These are phyloP conservation scores for Leuciscus waleckii DNA, from an alignment of 2,797 vertebrate species.

Conservation along the genomic window DNA sequence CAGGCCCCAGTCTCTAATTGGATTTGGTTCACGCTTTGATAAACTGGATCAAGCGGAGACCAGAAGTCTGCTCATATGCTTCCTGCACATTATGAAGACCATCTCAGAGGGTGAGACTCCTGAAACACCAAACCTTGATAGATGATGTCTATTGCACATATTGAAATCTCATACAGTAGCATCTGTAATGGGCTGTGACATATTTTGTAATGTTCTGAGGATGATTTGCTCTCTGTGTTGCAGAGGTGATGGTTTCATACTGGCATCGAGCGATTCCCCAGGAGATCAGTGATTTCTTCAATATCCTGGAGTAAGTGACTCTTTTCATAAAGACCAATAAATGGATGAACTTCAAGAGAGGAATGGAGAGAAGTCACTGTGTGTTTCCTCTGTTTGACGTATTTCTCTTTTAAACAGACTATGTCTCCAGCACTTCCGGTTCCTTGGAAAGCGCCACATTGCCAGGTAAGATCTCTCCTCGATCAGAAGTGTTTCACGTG, in stretches of 20 bases:
- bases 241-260: constrained; percentile 95
- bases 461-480: constrained; percentile 81
- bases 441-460: constrained; percentile 95
- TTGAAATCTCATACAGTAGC: neutral
- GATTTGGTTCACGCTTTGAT: constrained; percentile 94
- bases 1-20: constrained; percentile 94
- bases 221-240: constrained; percentile 53
- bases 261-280: constrained; percentile 94
- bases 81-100: constrained; percentile 99
- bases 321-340: constrained; percentile 10
- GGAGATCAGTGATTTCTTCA: constrained; percentile 98
- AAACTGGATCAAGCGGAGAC: constrained; percentile 98
- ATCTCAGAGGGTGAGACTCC: constrained; percentile 89
- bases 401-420: constrained; percentile 77
- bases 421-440: constrained; percentile 97
- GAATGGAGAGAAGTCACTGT: neutral
- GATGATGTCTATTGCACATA: neutral
- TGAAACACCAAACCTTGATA: no score
- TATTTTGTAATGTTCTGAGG: neutral
- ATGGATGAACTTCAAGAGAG: neutral
- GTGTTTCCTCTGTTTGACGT: neutral
- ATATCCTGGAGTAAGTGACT: constrained; percentile 95
- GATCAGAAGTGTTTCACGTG: constrained; percentile 1
- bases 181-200: neutral
- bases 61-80: constrained; percentile 94